phyloP scores from a whole-genome alignment of 1,140 invertebrate genomes.

The Drosophila mayri region DNA sequence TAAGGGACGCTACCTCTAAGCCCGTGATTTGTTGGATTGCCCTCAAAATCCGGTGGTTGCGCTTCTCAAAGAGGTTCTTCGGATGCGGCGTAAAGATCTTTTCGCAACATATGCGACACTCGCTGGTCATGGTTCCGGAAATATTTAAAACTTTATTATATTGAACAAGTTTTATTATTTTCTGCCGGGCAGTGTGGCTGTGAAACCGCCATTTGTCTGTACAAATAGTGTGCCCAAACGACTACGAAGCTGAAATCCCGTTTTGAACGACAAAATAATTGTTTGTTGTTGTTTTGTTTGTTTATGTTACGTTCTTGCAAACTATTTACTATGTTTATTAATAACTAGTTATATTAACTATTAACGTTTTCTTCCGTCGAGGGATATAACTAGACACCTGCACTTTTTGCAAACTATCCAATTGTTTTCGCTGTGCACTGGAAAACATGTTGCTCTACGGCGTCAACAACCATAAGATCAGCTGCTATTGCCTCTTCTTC shows the following conservation, averaged over 20 bases:
- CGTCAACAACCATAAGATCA: background rate
- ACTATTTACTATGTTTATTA: background rate
- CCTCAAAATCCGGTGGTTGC: slow-evolving; percentile 31
- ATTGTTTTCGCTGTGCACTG: background rate
- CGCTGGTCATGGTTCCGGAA: slow-evolving; percentile 18
- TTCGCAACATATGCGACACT: slow-evolving; percentile 58
- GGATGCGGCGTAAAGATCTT: slow-evolving; percentile 51
- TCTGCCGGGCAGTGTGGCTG: slow-evolving; percentile 8
- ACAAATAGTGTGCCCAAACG: background rate
- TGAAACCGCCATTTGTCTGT: background rate
- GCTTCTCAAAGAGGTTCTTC: slow-evolving; percentile 55
- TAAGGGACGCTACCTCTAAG: slow-evolving; percentile 28
- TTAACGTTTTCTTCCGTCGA: background rate
- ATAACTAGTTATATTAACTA: background rate
- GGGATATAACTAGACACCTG: background rate
- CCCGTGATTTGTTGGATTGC: slow-evolving; percentile 56
- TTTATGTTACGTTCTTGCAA: background rate
- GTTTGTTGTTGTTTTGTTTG: too few relatives aligned
- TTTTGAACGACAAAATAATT: background rate
- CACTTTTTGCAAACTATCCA: background rate
- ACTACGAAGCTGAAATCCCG: background rate
- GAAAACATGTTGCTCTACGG: background rate
- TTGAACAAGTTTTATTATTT: background rate
- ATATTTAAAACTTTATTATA: background rate
- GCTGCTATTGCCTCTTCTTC: slow-evolving; percentile 1